Evolutionary conservation across 2,113 vertebrate species (phyloP).

Genomic region (Nothobranchius furzeri): DNA sequence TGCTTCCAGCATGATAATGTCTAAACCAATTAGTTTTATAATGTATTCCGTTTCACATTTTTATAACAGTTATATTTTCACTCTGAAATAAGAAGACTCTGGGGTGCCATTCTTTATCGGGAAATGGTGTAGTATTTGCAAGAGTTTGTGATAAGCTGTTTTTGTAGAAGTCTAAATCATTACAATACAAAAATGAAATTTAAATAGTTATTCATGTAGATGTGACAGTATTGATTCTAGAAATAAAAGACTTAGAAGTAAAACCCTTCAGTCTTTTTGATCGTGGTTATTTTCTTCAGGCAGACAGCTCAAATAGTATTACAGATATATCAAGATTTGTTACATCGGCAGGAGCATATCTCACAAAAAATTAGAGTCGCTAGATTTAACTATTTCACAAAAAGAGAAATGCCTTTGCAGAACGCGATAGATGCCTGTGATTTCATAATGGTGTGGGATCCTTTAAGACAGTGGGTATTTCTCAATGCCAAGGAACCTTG

Average conservation of each 20-base stretch:
- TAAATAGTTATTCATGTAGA: no score
- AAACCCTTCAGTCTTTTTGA: constrained; percentile 8
- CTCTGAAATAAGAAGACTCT: no score
- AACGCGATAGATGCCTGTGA: not conserved
- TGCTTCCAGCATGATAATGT: no score
- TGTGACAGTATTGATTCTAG: constrained; percentile 27
- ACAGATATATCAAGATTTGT: constrained; percentile 32
- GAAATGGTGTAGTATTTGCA: no score
- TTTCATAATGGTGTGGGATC: constrained; percentile 1
- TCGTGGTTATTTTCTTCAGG: constrained; percentile 3
- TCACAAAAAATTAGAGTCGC: constrained; percentile 28
- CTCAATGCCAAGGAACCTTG: no score
- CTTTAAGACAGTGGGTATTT: not conserved
- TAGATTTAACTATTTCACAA: constrained; percentile 28
- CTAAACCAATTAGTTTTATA: no score
- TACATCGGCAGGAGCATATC: constrained; percentile 7
- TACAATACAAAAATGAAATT: no score
- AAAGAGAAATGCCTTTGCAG: constrained; percentile 1
- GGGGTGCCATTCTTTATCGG: no score
- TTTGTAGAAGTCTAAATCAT: no score
- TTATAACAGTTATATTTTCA: no score
- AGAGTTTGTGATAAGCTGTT: no score
- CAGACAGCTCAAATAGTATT: constrained; percentile 2
- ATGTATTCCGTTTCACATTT: no score
- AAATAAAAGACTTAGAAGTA: constrained; percentile 27